phyloP scores from a whole-genome alignment of 2,113 vertebrate species.

The Prolemur simus region DNA sequence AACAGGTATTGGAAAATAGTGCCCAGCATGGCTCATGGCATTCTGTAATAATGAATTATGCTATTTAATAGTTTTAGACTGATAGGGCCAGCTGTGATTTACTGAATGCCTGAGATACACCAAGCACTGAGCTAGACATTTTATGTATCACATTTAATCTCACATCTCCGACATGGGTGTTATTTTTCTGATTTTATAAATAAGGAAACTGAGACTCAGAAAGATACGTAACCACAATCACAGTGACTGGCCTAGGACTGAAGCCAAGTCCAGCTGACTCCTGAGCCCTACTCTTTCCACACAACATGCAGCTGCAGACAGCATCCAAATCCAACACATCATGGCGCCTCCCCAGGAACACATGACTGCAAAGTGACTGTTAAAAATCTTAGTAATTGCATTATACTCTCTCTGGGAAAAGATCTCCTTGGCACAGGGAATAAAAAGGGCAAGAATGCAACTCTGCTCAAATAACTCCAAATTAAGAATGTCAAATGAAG shows the following conservation, averaged over 20 bases:
- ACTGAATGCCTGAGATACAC: neutral
- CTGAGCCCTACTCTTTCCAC: neutral
- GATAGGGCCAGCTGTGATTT: neutral
- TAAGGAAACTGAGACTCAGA: neutral
- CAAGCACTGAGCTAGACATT: neutral
- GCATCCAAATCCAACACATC: neutral
- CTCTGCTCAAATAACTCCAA: neutral
- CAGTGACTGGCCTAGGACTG: neutral
- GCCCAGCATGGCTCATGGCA: neutral
- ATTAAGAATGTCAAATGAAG: neutral
- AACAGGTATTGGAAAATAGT: neutral
- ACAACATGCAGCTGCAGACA: neutral
- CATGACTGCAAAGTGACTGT: no score
- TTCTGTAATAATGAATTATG: neutral
- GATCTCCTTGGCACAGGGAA: neutral
- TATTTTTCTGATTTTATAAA: neutral
- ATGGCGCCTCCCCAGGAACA: neutral
- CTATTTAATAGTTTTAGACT: neutral
- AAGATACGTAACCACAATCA: neutral
- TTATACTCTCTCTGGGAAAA: neutral
- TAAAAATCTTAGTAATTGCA: no score
- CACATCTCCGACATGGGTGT: neutral
- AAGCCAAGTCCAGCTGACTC: neutral
- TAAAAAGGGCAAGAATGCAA: neutral
- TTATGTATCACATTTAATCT: neutral